Percentiles rank a stretch among this genome's conserved stretches.
phyloP scores from a whole-genome alignment of 2,113 vertebrate genomes.

The Pomatorhinus ruficollis region DNA sequence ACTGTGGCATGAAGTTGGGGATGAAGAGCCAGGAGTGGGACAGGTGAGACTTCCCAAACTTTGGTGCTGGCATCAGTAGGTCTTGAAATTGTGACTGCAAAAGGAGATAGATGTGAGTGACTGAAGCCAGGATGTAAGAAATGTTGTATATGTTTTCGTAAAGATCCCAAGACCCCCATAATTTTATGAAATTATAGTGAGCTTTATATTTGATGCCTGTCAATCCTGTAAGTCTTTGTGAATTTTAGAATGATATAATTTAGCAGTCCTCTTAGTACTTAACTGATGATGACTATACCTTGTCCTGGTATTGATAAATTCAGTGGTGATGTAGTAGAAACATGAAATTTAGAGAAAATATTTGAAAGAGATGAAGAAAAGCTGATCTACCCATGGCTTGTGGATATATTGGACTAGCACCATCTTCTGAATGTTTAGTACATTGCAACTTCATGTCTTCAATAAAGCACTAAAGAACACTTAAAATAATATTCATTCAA shows the following conservation, averaged over 20 bases:
- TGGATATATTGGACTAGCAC: slow-evolving; percentile 50
- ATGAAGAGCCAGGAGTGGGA: neutral
- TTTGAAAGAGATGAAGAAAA: neutral
- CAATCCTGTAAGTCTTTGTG: neutral
- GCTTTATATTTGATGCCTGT: neutral
- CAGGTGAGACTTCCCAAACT: neutral
- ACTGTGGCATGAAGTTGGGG: neutral
- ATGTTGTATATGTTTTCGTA: neutral
- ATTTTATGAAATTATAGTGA: neutral
- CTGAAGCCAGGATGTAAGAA: neutral
- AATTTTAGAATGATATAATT: neutral
- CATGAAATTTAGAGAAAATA: neutral
- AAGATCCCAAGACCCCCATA: neutral
- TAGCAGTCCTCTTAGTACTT: neutral
- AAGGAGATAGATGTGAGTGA: neutral
- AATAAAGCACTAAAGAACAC: neutral
- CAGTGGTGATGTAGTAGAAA: neutral
- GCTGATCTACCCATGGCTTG: neutral
- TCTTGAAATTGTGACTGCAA: neutral
- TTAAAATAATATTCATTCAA: neutral
- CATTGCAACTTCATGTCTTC: slow-evolving; percentile 34
- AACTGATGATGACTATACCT: neutral
- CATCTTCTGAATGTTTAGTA: slow-evolving; percentile 66
- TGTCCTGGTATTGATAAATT: neutral
- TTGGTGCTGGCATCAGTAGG: neutral